Evolutionary conservation across 2,797 vertebrate species (phyloP).

Genomic region (Rhabdophis nuchalis): DNA sequence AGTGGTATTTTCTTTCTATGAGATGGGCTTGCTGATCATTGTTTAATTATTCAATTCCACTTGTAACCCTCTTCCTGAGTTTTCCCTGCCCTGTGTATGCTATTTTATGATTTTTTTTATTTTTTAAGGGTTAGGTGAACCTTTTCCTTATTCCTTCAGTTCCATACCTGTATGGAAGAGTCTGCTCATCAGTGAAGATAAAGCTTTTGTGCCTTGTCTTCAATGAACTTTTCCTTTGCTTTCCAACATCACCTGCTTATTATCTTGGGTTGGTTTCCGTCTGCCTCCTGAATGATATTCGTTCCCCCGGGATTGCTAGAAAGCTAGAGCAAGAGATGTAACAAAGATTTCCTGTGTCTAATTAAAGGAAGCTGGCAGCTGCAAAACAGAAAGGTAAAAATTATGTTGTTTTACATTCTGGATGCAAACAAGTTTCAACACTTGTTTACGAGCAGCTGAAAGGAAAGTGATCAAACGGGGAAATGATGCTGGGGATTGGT

Average conservation of each 20-base stretch:
- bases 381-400: conserved; percentile 27
- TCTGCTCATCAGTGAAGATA: conserved; percentile 55
- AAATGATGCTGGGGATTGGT: background rate
- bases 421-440: conserved; percentile 45
- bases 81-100: conserved; percentile 36
- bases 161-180: conserved; percentile 63
- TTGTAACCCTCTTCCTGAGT: conserved; percentile 3
- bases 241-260: conserved; percentile 34
- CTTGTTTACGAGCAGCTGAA: conserved; percentile 41
- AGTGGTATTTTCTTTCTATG: rapidly evolving
- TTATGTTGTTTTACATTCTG: conserved; percentile 49
- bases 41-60: conserved; percentile 30
- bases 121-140: conserved; percentile 38
- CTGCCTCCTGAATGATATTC: conserved; percentile 41
- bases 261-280: conserved; percentile 34
- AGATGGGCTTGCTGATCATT: conserved; percentile 16
- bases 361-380: conserved; percentile 48
- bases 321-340: background rate
- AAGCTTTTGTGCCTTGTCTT: conserved; percentile 50
- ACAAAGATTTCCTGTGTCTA: conserved; percentile 36
- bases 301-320: conserved; percentile 16
- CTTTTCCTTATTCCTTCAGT: conserved; percentile 15
- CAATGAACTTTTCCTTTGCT: conserved; percentile 54
- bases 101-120: conserved; percentile 37
- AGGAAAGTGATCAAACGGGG: conserved; percentile 51